phyloP scores from a whole-genome alignment of 2,888 invertebrate genomes.

The Troides aeacus region DNA sequence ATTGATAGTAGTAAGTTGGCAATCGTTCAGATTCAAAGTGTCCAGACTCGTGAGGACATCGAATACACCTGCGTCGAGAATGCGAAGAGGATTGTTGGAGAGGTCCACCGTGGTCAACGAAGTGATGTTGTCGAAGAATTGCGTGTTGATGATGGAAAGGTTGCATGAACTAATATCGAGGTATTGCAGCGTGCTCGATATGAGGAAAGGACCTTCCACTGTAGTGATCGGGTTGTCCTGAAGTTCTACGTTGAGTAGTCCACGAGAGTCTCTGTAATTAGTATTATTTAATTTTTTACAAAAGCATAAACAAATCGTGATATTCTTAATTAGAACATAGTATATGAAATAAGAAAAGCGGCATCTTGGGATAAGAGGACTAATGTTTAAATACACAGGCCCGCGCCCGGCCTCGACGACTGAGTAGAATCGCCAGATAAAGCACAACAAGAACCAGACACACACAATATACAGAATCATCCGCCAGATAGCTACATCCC shows the following conservation, averaged over 20 bases:
- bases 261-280: constrained; percentile 82
- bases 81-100: constrained; percentile 83
- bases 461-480: too few relatives aligned
- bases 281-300: background rate
- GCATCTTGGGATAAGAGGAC: too few relatives aligned
- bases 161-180: constrained; percentile 84
- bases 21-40: constrained; percentile 82
- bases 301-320: background rate
- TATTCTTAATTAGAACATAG: too few relatives aligned
- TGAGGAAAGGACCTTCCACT: constrained; percentile 83
- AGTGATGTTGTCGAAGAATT: constrained; percentile 84
- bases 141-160: constrained; percentile 77
- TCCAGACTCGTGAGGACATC: constrained; percentile 83
- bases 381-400: too few relatives aligned
- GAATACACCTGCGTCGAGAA: constrained; percentile 80
- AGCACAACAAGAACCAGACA: too few relatives aligned
- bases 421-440: too few relatives aligned
- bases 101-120: constrained; percentile 84
- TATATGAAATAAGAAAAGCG: too few relatives aligned
- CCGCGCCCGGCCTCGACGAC: too few relatives aligned
- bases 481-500: too few relatives aligned
- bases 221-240: constrained; percentile 83
- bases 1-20: constrained; percentile 80
- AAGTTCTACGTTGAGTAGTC: constrained; percentile 84
- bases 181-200: constrained; percentile 83